Evolutionary conservation across 2,797 vertebrate genomes (phyloP).

Genomic region (Sciurus carolinensis): DNA sequence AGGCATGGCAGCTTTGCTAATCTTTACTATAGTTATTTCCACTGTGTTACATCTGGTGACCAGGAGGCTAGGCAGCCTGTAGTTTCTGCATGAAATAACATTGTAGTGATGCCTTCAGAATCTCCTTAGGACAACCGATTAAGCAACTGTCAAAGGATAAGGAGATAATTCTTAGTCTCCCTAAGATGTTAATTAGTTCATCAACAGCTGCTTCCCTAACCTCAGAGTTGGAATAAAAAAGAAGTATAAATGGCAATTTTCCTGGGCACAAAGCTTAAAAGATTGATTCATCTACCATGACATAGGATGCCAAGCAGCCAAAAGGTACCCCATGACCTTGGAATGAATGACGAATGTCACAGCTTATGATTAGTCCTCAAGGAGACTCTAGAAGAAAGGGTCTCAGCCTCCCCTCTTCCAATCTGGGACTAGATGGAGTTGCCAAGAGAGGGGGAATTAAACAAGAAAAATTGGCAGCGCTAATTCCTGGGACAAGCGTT

Average conservation of each 20-base stretch:
- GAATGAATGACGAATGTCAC: slow-evolving; percentile 2
- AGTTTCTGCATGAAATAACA: slow-evolving; percentile 51
- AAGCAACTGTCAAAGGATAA: slow-evolving; percentile 17
- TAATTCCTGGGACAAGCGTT: background rate
- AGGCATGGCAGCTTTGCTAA: background rate
- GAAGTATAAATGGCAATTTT: slow-evolving; percentile 43
- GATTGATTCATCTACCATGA: slow-evolving; percentile 25
- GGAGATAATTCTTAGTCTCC: background rate
- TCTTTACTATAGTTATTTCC: background rate
- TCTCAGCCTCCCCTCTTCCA: background rate
- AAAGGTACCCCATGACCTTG: slow-evolving; percentile 23
- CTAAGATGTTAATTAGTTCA: slow-evolving; percentile 51
- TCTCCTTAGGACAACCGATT: background rate
- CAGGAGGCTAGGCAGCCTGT: background rate
- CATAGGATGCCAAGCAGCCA: background rate
- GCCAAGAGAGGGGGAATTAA: background rate
- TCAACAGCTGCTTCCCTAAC: slow-evolving; percentile 61
- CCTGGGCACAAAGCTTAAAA: slow-evolving; percentile 62
- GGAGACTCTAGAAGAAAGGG: background rate
- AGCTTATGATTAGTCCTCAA: background rate
- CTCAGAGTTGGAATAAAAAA: slow-evolving; percentile 44
- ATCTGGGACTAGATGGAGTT: background rate
- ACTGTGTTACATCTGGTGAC: background rate
- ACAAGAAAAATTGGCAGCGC: background rate
- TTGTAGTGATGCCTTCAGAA: slow-evolving; percentile 5